These are phyloP conservation scores for Drosophila nigricruria DNA, from an alignment of 2,888 invertebrate genomes.

Conservation along the genomic window DNA sequence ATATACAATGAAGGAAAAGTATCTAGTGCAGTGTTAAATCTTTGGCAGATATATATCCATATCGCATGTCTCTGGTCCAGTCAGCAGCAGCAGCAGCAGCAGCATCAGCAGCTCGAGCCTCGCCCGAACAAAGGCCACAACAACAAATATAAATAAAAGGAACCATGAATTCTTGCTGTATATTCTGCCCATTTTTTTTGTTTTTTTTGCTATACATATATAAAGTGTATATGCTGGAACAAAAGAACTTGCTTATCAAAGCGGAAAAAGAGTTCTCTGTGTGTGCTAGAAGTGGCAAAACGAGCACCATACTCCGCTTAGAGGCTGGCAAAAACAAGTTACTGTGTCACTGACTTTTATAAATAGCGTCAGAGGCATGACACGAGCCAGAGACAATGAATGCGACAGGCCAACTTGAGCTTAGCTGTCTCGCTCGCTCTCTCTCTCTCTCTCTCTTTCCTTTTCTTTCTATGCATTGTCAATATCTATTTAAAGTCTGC, in stretches of 20 bases:
- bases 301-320: slow-evolving; percentile 40
- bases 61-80: slow-evolving; percentile 44
- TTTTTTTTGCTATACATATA: slow-evolving; percentile 17
- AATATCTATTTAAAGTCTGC: slow-evolving; percentile 60
- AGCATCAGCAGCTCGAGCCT: slow-evolving; percentile 24
- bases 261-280: slow-evolving; percentile 75
- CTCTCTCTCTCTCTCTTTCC: not conserved
- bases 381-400: slow-evolving; percentile 61
- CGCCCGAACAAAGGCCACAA: slow-evolving; percentile 60
- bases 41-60: slow-evolving; percentile 65
- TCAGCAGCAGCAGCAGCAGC: slow-evolving; percentile 47
- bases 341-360: slow-evolving; percentile 80
- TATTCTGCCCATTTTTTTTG: slow-evolving; percentile 23
- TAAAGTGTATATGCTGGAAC: slow-evolving; percentile 53
- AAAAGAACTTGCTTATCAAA: slow-evolving; percentile 78
- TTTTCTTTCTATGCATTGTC: slow-evolving; percentile 42
- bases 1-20: slow-evolving; percentile 14
- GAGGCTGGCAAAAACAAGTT: slow-evolving; percentile 60
- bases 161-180: slow-evolving; percentile 62
- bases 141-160: slow-evolving; percentile 69
- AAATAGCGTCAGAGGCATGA: slow-evolving; percentile 74
- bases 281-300: slow-evolving; percentile 63
- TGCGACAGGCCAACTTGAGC: slow-evolving; percentile 42
- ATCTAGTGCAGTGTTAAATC: slow-evolving; percentile 41
- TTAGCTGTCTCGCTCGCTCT: slow-evolving; percentile 3